phyloP scores from a whole-genome alignment of 2,888 invertebrate species.

The Urechis unicinctus region DNA sequence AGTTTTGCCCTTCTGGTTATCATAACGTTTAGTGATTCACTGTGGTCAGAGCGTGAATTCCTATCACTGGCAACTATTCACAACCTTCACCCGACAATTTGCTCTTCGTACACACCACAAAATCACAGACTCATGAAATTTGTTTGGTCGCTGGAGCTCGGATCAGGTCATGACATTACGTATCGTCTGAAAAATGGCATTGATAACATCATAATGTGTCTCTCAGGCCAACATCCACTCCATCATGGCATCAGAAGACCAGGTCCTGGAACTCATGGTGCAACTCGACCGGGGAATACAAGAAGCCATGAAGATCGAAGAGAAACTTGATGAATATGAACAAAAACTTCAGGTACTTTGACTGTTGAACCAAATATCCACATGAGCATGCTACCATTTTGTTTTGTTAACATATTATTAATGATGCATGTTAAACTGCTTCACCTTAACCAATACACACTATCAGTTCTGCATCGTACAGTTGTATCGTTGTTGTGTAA shows the following conservation, averaged over 20 bases:
- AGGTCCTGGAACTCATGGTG: slow-evolving; percentile 63
- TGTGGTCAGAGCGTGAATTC: background rate
- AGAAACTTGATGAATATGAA: slow-evolving; percentile 70
- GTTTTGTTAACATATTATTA: background rate
- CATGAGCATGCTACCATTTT: background rate
- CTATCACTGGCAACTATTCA: background rate
- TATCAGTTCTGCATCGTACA: too few species aligned
- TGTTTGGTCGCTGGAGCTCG: too few species aligned
- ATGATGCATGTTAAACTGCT: background rate
- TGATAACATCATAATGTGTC: background rate
- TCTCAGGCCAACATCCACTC: slow-evolving; percentile 78
- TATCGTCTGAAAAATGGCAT: too few species aligned
- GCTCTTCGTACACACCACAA: too few species aligned
- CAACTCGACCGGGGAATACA: slow-evolving; percentile 70
- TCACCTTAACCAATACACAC: background rate
- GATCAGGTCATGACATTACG: too few species aligned
- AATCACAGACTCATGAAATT: too few species aligned
- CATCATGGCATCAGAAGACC: slow-evolving; percentile 79
- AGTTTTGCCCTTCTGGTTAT: slow-evolving; percentile 23
- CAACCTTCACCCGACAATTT: too few species aligned
- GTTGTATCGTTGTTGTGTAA: too few species aligned
- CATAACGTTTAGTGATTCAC: too few species aligned
- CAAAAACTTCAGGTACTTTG: slow-evolving; percentile 47
- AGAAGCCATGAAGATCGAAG: slow-evolving; percentile 40
- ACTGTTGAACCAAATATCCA: background rate